These are phyloP conservation scores for Rhabdornis inornatus DNA, from an alignment of 2,113 vertebrate genomes.

Conservation along the genomic window DNA sequence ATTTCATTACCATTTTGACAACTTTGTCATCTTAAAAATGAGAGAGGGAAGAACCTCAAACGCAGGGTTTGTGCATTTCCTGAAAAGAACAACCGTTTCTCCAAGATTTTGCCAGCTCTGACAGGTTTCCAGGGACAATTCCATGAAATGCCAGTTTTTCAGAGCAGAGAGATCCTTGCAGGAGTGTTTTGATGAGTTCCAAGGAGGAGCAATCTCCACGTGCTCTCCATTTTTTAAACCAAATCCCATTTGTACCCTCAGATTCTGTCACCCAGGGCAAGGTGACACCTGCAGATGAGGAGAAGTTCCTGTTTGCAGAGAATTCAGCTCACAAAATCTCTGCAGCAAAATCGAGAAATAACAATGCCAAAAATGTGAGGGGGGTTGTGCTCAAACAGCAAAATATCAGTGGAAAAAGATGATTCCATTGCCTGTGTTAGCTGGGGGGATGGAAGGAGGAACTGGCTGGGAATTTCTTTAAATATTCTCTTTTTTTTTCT, in stretches of 20 bases:
- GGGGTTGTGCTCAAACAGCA: neutral
- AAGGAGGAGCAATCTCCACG: neutral
- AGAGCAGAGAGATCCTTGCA: neutral
- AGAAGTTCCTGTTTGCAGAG: neutral
- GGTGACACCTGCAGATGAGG: neutral
- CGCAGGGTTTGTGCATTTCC: neutral
- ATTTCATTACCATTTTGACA: neutral
- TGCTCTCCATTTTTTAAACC: neutral
- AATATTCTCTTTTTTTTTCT: accelerated
- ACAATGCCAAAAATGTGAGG: neutral
- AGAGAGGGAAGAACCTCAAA: neutral
- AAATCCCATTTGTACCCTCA: neutral
- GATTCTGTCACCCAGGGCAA: neutral
- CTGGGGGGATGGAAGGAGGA: neutral
- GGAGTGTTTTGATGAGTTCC: neutral
- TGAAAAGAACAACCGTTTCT: neutral
- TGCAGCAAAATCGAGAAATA: neutral
- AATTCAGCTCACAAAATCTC: neutral
- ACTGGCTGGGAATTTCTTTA: neutral
- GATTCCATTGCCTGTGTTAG: neutral
- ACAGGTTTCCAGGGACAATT: neutral
- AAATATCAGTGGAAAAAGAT: neutral
- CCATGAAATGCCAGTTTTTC: neutral
- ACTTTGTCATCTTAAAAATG: neutral
- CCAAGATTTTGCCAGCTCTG: neutral